Base-by-base conservation (phyloP, 2,888 invertebrate genomes). In the Eueremaeus valkanovi region DNA sequence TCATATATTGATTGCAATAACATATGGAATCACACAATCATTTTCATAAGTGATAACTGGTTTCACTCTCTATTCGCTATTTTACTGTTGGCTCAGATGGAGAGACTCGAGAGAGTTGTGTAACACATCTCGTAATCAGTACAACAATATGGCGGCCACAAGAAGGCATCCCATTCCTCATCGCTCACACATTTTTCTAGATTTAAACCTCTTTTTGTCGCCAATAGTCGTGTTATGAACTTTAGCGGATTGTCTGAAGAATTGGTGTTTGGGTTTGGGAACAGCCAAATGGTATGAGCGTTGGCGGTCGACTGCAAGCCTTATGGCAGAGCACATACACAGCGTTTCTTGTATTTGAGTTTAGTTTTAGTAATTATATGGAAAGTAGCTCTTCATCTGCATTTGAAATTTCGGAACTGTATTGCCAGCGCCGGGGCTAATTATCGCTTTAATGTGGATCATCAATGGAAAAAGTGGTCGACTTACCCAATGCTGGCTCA, bases 361-460 rank as follows among this genome's bases (percentile, higher is more conserved):
- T 55, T 6, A 55, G 27, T 55, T 63, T 63, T 63, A 18, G 33
- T 63, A 63, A 63, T 63, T 58, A 58, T 58, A 58, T 58, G 58
- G 58, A 58, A 58, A 58, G 58, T 63, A 63, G 31, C 63, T 63
- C 63, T 63, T 63, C 63, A 63, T 63, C 63, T 63, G 63, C 63
- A 63, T 63, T 63, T 31, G 31, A 63, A 63, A 31, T 63, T 21
- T 58, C 31, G 29, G 63, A 9, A 63, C 33, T 63, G 16, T 29
- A 33, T 5, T 45, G 24, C 55, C 55, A 55, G 55, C 27, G 33
- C 31, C 63, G 63, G 63, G 18, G 24, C n/a, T 63, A 63, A 63
- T 63, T 63, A 63, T 63, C 31, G 33, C 31, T 31, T 63, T 63
- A 63, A 63, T 63, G n/a, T 33, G 63, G 63, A 31, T 63, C 63